Percentiles rank a stretch among this genome's conserved stretches.
Evolutionary conservation across 2,113 vertebrate species (phyloP).

Genomic region (Nymphicus hollandicus): DNA sequence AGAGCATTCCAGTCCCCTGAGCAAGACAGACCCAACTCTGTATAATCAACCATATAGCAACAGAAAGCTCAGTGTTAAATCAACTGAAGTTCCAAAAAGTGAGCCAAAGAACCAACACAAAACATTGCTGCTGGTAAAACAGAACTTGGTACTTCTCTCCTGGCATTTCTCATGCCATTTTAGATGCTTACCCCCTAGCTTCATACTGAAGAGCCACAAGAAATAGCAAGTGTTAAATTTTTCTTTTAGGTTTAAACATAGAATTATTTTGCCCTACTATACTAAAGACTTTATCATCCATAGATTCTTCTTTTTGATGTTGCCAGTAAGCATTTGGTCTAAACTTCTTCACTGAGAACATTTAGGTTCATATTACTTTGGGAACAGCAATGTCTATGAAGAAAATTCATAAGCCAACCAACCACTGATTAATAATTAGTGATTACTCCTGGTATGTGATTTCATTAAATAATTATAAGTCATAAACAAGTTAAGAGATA

Average conservation of each 20-base stretch:
- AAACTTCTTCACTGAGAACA: not conserved
- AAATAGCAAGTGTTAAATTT: not conserved
- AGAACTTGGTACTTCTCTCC: not conserved
- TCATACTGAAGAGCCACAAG: not conserved
- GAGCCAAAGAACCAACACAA: not conserved
- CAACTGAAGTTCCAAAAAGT: not conserved
- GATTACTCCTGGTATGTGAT: not conserved
- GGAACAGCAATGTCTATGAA: not conserved
- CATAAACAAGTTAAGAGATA: not conserved
- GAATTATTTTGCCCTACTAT: not conserved
- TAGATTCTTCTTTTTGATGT: not conserved
- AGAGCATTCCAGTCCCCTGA: not conserved
- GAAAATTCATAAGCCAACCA: not conserved
- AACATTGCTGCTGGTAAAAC: not conserved
- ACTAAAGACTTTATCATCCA: not conserved
- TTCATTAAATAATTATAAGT: not conserved
- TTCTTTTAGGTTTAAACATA: not conserved
- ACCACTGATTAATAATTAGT: not conserved
- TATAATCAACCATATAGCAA: not conserved
- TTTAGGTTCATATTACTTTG: not conserved
- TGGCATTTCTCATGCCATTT: not conserved
- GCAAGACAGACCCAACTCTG: not conserved
- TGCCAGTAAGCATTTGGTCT: not conserved
- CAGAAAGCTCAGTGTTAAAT: not conserved
- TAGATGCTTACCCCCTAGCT: not conserved